phyloP scores from a whole-genome alignment of 2,797 vertebrate species.

The Chaetophractus vellerosus region DNA sequence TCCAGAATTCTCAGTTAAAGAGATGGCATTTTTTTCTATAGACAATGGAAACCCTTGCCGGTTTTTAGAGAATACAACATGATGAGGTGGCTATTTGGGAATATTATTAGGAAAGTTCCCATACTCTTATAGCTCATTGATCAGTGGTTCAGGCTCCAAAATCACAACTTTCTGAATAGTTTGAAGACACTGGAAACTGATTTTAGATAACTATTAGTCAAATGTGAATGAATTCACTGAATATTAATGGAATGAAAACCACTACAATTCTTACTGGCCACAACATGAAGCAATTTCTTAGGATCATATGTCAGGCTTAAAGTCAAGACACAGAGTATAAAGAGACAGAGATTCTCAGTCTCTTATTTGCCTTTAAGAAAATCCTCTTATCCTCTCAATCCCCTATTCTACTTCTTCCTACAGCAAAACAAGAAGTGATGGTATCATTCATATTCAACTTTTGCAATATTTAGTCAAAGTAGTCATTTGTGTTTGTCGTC shows the following conservation, averaged over 20 bases:
- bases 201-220: no score
- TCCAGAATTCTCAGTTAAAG: not conserved
- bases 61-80: no score
- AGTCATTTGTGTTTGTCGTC: rapidly evolving
- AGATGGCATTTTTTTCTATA: not conserved
- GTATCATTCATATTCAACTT: rapidly evolving
- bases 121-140: not conserved
- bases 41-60: not conserved
- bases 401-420: no score
- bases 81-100: not conserved
- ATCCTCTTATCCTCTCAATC: rapidly evolving
- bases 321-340: rapidly evolving
- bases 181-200: not conserved
- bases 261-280: not conserved
- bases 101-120: not conserved
- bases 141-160: not conserved
- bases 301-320: no score
- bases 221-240: not conserved
- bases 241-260: not conserved
- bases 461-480: rapidly evolving
- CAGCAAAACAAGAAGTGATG: not conserved
- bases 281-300: rapidly evolving
- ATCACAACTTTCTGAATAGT: not conserved
- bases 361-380: not conserved
- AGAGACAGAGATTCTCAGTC: not conserved